Evolutionary conservation across 2,113 vertebrate species (phyloP), one percentile per base, ranked within the genome.

Genomic region (Clarias magur): DNA sequence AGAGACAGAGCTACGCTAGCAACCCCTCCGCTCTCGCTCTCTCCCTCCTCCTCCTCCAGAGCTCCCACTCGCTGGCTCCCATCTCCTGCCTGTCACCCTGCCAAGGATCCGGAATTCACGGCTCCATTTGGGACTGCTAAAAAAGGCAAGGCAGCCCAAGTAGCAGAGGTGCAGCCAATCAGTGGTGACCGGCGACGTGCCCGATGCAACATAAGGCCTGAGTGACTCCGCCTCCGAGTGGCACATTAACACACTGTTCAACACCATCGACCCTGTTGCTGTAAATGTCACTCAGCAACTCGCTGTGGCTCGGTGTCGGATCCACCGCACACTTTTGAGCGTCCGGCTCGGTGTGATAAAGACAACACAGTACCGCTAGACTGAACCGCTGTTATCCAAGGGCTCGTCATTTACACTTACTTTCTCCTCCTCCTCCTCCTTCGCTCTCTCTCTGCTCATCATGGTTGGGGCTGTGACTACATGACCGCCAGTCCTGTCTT

Each of bases 111-210:
- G 95, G 96, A 96, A 96, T 96, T 96, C 93, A 94, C 93, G 91
- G 95, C 96, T 96, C 95, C 92, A 93, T 96, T 89, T 96, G 96
- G 94, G 94, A 95, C 93, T 92, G 92, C 96, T 97, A 97, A 96
- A 97, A 96, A 97, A 97, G 96, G 96, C 96, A 97, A 97, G 95
- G 95, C 95, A 96, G 95, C 95, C 96, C 96, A 96, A 96, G 96
- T 95, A 94, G 94, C 95, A 95, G 94, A 95, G 94, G 91, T 93
- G 93, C 93, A 96, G 95, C 96, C 96, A 96, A 97, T 97, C 92
- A 90, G 3, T 72, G 91, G 93, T 93, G 93, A 94, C 94, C 93
- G 93, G 93, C 93, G 60, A 76, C 93, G 95, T 93, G 94, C 93
- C 94, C 83, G 88, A 90, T 89, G 94, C 92, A 94, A 95, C 94